Percentiles rank a stretch among this genome's conserved stretches.
Conservation (phyloP, 2,113 vertebrate genomes). For the Colaptes auratus region DNA sequence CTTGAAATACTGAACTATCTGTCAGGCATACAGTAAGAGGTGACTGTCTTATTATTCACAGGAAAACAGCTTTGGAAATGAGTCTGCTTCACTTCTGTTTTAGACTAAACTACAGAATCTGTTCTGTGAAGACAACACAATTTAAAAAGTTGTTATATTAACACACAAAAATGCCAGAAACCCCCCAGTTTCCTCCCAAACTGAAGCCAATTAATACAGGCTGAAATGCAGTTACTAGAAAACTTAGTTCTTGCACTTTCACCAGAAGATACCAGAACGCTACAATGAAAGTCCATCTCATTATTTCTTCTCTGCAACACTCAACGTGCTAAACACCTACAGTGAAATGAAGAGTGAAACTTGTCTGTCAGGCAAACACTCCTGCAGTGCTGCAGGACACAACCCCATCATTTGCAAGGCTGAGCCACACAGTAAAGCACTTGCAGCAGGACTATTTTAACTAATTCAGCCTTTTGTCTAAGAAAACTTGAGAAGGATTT, state of each 20-base stretch:
- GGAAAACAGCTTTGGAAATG: not conserved
- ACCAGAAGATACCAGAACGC: not conserved
- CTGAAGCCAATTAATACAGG: not conserved
- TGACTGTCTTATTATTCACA: not conserved
- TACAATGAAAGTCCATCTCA: not conserved
- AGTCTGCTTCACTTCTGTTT: not conserved
- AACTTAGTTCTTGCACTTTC: not conserved
- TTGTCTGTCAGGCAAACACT: not conserved
- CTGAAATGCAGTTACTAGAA: not conserved
- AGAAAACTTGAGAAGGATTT: not conserved
- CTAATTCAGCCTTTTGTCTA: not conserved
- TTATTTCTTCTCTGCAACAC: not conserved
- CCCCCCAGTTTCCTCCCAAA: not conserved
- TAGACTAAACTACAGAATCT: not conserved
- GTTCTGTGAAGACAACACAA: not conserved
- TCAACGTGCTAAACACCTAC: not conserved
- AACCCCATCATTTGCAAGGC: not conserved
- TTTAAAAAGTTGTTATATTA: not conserved
- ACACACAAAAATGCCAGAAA: not conserved
- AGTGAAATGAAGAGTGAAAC: not conserved
- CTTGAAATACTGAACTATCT: not conserved
- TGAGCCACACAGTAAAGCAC: not conserved
- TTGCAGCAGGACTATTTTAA: not conserved
- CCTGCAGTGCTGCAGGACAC: fast-evolving
- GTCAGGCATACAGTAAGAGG: not conserved